Conservation (phyloP, 2,113 vertebrate species). For the Hymenochirus boettgeri region DNA sequence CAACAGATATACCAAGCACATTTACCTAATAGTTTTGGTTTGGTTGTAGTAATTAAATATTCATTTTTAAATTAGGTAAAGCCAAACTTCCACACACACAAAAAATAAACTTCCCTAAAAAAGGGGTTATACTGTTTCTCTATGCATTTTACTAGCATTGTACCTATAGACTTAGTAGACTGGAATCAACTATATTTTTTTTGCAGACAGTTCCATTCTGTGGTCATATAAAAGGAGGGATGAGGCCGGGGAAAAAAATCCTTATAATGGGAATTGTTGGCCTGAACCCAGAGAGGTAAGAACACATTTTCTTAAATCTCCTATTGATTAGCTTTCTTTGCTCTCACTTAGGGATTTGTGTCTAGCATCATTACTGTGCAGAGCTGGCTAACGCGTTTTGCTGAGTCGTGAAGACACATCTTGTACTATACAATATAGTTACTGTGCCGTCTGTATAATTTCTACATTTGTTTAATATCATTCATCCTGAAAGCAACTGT, state of each 20-base stretch:
- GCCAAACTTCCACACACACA: too few relatives aligned
- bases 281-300: conserved; percentile 88
- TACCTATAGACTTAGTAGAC: neutral
- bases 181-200: conserved; percentile 38
- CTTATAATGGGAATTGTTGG: conserved; percentile 96
- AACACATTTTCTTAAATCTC: neutral
- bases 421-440: neutral
- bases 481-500: too few relatives aligned
- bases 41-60: too few relatives aligned
- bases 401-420: too few relatives aligned
- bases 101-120: too few relatives aligned
- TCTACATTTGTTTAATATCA: too few relatives aligned
- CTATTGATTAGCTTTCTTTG: conserved; percentile 6
- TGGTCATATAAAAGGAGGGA: conserved; percentile 91
- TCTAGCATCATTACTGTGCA: neutral
- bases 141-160: too few relatives aligned
- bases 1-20: too few relatives aligned
- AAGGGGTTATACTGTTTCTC: too few relatives aligned
- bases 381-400: neutral
- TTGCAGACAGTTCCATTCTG: conserved; percentile 93
- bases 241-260: conserved; percentile 97
- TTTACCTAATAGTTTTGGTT: too few relatives aligned
- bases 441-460: too few relatives aligned
- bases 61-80: too few relatives aligned
- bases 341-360: neutral